Evolutionary conservation across 2,888 invertebrate genomes (phyloP).

Genomic region (Monoplex corrugatus): DNA sequence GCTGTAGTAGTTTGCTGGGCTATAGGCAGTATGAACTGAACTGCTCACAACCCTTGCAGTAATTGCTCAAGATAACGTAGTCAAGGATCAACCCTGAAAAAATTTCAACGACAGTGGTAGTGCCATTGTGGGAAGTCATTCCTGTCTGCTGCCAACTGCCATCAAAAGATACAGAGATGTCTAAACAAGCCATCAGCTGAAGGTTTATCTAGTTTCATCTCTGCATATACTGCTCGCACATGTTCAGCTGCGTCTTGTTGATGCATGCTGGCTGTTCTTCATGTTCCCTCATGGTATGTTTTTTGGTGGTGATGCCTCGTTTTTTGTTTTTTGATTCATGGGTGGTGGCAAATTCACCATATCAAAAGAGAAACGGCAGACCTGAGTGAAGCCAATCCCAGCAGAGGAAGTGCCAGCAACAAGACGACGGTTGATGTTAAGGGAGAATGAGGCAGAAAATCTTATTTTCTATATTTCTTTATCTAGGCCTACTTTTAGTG

Average conservation of each 20-base stretch:
- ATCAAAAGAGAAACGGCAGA: neutral
- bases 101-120: slow-evolving; percentile 27
- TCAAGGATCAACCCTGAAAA: slow-evolving; percentile 38
- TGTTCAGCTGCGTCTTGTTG: neutral
- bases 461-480: too few species aligned
- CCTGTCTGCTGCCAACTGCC: slow-evolving; percentile 36
- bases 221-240: neutral
- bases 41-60: slow-evolving; percentile 25
- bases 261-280: neutral
- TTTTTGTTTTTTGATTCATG: neutral
- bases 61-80: neutral
- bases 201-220: neutral
- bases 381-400: neutral
- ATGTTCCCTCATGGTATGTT: neutral
- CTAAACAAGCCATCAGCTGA: neutral
- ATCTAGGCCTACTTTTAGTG: too few species aligned
- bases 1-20: too few species aligned
- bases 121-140: neutral
- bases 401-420: neutral
- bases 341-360: neutral
- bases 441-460: too few species aligned
- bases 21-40: too few species aligned
- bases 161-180: slow-evolving; percentile 40
- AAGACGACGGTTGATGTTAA: neutral
- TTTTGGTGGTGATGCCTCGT: neutral